Evolutionary conservation across 2,888 invertebrate genomes (phyloP), one percentile per base, ranked within the genome.

Genomic region (Meiosimyza decipiens): DNA sequence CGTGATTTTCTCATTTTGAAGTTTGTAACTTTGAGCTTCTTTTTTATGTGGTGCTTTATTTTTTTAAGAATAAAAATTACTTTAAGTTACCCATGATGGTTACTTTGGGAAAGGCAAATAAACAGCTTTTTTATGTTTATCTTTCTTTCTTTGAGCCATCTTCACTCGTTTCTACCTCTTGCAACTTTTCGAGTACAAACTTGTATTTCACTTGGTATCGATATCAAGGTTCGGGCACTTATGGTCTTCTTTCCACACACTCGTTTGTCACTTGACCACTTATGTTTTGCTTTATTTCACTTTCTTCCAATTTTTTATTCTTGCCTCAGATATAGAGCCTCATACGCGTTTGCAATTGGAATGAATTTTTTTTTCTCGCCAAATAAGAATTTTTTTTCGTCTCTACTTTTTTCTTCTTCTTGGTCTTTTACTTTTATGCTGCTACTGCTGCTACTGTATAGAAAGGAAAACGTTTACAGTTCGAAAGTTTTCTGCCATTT

Each of bases 251-350:
- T 18, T 65, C 52, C 28, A 40, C 40, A 40, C 9, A 47, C 59
- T 28, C 60, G 28, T 49, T 57, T 63, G 64, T 65, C 71, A 65
- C 71, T 64, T 65, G 71, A 71, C 71, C 64, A 71, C 71, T 71
- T 65, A 64, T 66, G 52, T 60, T 64, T 64, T 54, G 22, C 49
- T 60, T 71, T 71, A 60, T 66, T 71, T 71, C 71, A 71, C 66
- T 71, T 71, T 71, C 71, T 66, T 65, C 59, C 18, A n/a, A 28
- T 59, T 9, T 55, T 51, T 59, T 59, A 59, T 59, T 59, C 59
- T 59, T 6, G 15, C 16, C 18, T 12, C 59, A 11, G 16, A 13
- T 40, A 40, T 9, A 40, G 40, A 40, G 9, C 28, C 28, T 28
- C 28, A 40, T 6, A 40, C 40, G 40, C 40, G 40, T 40, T 40